Base-by-base conservation (phyloP, 2,113 vertebrate species). In the Motacilla alba region DNA sequence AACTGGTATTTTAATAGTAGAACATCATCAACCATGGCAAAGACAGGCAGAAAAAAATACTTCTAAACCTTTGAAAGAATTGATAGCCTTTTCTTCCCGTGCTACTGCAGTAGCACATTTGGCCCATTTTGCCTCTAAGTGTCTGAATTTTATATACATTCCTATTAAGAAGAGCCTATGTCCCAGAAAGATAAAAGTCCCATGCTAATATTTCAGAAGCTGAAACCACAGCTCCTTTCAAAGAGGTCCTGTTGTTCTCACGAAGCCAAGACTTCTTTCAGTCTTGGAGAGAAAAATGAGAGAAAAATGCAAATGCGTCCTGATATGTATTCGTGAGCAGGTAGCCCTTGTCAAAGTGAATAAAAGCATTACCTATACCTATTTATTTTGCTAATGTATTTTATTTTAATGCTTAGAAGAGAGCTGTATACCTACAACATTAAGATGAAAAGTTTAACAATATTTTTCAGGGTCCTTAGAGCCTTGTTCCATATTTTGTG, bases 1-100 rank as follows among this genome's bases (percentile, higher is more conserved):
- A 91, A 92, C 44, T 35, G 44, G 82, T 88, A 56, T 81, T 95
- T 89, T 94, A 94, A 93, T 50, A 93, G 85, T 21, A 86, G 83
- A 87, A 82, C 64, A 90, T 78, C 72, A 96, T 86, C 82, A 90
- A 91, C 56, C 44, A 83, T 9, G 83, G 27, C 4, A 4, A 92
- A 86, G 87, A 91, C 85, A 86, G 55, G 47, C n/a, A 86, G 63
- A 5, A 93, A 93, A 87, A 86, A 85, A 44, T 37, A 68, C 72
- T 88, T 88, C 46, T 58, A 95, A 95, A 74, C 28, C 82, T 87
- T 80, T 90, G 86, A 75, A 92, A 69, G 68, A 83, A 94, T 75
- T 88, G 49, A 83, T 83, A 78, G 41, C 20, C 24, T 70, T 94
- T 87, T 85, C 50, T 91, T 85, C 62, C 14, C 0, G 0, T n/a